Percentiles rank a stretch among this genome's conserved stretches.
Evolutionary conservation across 2,888 invertebrate genomes (phyloP).

Genomic region (Clanis bilineata): DNA sequence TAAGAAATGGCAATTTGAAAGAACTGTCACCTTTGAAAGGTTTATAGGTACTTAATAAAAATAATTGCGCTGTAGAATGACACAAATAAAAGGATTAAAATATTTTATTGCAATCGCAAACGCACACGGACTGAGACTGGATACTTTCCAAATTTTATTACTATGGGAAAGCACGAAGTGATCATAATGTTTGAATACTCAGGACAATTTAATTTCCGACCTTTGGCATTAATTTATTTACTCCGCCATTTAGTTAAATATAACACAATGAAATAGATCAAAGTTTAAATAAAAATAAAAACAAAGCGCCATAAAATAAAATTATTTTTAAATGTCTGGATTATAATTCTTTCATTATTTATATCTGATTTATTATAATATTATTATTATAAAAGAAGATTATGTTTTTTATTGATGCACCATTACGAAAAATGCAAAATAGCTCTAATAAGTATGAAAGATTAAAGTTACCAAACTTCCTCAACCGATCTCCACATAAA

Average conservation of each 20-base stretch:
- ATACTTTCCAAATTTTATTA: conserved; percentile 29
- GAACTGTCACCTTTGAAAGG: conserved; percentile 21
- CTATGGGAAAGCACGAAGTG: conserved; percentile 21
- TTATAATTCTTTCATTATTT: too few species aligned
- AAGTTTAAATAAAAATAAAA: too few species aligned
- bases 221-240: background rate
- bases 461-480: background rate
- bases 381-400: too few species aligned
- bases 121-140: conserved; percentile 16
- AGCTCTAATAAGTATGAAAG: too few species aligned
- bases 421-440: too few species aligned
- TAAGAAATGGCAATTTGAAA: background rate
- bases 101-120: conserved; percentile 30
- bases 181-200: background rate
- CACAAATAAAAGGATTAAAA: conserved; percentile 33
- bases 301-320: too few species aligned
- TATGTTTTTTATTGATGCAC: too few species aligned
- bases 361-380: too few species aligned
- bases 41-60: conserved; percentile 26
- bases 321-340: too few species aligned
- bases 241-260: background rate
- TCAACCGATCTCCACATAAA: background rate
- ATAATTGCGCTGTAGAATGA: conserved; percentile 25
- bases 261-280: too few species aligned
- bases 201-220: background rate